Evolutionary conservation across 2,888 invertebrate genomes (phyloP), one percentile per base, ranked within the genome.

Genomic region (Lagria hirta): DNA sequence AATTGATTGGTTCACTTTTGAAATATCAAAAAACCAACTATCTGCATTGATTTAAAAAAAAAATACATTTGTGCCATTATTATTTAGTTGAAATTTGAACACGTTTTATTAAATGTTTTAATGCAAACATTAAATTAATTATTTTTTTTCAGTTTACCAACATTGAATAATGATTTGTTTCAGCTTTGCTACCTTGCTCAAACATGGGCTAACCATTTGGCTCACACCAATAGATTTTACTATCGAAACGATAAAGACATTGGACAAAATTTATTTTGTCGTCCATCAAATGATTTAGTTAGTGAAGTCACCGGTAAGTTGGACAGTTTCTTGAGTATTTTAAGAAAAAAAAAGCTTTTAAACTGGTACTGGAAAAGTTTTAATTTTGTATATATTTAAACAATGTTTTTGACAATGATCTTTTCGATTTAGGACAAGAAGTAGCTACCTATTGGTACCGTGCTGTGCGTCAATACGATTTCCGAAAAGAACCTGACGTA

Each of bases 151-250:
- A 36, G n/a, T n/a, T n/a, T n/a, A n/a, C n/a, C n/a, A n/a, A n/a
- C n/a, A n/a, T n/a, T n/a, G n/a, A n/a, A n/a, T n/a, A n/a, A n/a
- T n/a, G n/a, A n/a, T n/a, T n/a, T 55, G 49, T 73, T 74, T 11
- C 73, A 88, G 87, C 68, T 88, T 23, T 88, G 88, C 64, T 81
- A 84, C 65, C 80, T 84, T 65, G 88, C 88, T 32, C 91, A 92
- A 71, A 84, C 86, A 22, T 91, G 90, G 90, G 91, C 91, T 3
- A 90, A 91, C 69, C 84, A 89, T 61, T 72, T 91, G 60, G 90
- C 89, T 6, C 85, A 87, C 66, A 86, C 84, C 2, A 85, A 88
- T 65, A 81, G 81, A 58, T 87, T 90, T 72, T 81, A 82, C 70
- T 85, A 88, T 69, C 76, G 87, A 52, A 84, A 83, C 66, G 85